phyloP scores from a whole-genome alignment of 2,888 invertebrate genomes.

The Cosmorhoe ocellata region DNA sequence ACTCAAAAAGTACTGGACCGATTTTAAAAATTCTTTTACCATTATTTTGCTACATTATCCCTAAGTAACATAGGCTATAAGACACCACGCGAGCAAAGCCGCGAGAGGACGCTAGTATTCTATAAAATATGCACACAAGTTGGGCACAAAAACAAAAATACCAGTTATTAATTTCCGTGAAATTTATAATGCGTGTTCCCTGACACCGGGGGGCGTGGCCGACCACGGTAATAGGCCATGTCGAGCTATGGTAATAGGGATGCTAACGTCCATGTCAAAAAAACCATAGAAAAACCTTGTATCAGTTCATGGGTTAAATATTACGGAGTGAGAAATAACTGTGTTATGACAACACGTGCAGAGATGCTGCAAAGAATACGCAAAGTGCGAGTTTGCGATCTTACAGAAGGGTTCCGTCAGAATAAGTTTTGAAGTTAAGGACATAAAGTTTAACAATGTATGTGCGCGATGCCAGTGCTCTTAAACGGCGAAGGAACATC shows the following conservation, averaged over 20 bases:
- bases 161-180: constrained; percentile 71
- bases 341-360: constrained; percentile 34
- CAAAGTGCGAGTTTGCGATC: not conserved
- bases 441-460: too few species aligned
- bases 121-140: too few species aligned
- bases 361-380: constrained; percentile 8
- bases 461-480: too few species aligned
- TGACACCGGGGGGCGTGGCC: constrained; percentile 48
- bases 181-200: constrained; percentile 54
- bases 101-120: too few species aligned
- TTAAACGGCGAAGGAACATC: too few species aligned
- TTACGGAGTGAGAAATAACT: constrained; percentile 29
- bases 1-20: too few species aligned
- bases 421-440: not conserved
- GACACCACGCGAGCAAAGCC: too few species aligned
- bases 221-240: constrained; percentile 43
- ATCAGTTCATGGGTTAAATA: constrained; percentile 20
- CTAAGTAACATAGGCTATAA: too few species aligned
- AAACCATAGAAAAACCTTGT: constrained; percentile 5
- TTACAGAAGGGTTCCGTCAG: constrained; percentile 17
- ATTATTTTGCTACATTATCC: too few species aligned
- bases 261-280: constrained; percentile 4
- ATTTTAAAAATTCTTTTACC: too few species aligned
- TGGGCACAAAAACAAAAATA: constrained; percentile 37
- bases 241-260: constrained; percentile 16